Base-by-base conservation (phyloP, 2,797 vertebrate genomes). In the Eulemur mongoz region DNA sequence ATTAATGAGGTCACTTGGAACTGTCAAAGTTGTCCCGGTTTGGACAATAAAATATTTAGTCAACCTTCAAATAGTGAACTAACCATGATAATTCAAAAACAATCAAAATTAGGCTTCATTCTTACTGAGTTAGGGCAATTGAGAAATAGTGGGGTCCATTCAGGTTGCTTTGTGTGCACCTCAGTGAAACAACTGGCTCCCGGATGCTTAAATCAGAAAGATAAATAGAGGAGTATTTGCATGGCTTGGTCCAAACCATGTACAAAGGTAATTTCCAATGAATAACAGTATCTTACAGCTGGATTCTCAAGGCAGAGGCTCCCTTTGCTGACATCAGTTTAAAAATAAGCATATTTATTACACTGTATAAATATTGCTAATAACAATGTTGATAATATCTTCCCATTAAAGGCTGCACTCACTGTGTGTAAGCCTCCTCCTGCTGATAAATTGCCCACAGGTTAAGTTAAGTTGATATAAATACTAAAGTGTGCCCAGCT, bases 341-440 rank as follows among this genome's bases (percentile, higher is more conserved):
- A 80, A 70, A 97, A 95, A 75, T 61, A 96, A 89, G 12, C 84
- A 72, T 93, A 76, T 93, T 86, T 90, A 94, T 95, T 89, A 38
- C 13, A 57, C 10, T 82, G 48, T 61, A 20, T 94, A 95, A 79
- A 86, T 90, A 89, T 87, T 70, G 35, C 59, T 92, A 84, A 91
- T 87, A 87, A 94, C n/a, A 22, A 61, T 72, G 11, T 65, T 78
- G 83, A 88, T 91, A 69, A 84, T 87, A 75, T 85, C 48, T 57
- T 63, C 18, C 69, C 65, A 93, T 81, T 80, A 91, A 83, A 92
- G 85, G 25, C 69, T 89, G 7, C 38, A 84, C 11, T 84, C 22
- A 30, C 23, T 76, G 73, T 85, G 59, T 54, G 14, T 67, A 85
- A 91, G 43, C 30, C n/a, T 93, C 32, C 48, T 78, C 48, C 67